Conservation (phyloP, 2,113 vertebrate genomes). For the Brienomyrus brachyistius region DNA sequence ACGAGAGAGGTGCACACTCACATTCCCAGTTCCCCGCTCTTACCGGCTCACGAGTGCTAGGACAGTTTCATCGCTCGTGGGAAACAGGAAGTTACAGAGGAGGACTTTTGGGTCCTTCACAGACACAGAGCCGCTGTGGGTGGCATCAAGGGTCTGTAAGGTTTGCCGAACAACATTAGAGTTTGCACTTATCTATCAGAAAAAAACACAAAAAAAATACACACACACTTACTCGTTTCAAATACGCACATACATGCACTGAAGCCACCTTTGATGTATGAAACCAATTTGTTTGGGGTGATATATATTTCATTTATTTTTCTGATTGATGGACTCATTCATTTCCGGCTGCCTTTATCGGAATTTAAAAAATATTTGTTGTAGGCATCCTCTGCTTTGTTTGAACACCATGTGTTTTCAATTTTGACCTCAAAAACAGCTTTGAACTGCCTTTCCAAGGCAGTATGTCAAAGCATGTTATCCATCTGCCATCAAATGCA, state of each 20-base stretch:
- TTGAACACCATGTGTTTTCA: constrained; percentile 7
- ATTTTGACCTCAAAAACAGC: constrained; percentile 10
- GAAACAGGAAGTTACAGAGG: constrained; percentile 62
- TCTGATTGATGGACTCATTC: not conserved
- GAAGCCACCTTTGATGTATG: not conserved
- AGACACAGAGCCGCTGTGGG: constrained; percentile 52
- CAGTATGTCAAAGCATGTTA: constrained; percentile 13
- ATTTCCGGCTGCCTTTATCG: constrained; percentile 6
- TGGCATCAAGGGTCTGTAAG: constrained; percentile 58
- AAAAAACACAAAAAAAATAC: constrained; percentile 16
- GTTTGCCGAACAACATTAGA: constrained; percentile 47
- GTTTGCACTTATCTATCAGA: constrained; percentile 28
- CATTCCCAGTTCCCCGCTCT: constrained; percentile 34
- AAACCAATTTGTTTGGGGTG: not conserved
- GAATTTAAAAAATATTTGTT: not conserved
- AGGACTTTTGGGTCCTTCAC: constrained; percentile 61
- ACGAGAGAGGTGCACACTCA: no score
- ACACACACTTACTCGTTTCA: not conserved
- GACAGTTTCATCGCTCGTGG: constrained; percentile 56
- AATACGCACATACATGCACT: constrained; percentile 1
- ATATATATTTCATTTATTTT: not conserved
- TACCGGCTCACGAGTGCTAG: constrained; percentile 67
- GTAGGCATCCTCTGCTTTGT: not conserved
- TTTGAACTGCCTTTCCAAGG: not conserved
- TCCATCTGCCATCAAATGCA: constrained; percentile 3